These are phyloP conservation scores for Karalla daura DNA, from an alignment of 2,797 vertebrate species.

Conservation along the genomic window DNA sequence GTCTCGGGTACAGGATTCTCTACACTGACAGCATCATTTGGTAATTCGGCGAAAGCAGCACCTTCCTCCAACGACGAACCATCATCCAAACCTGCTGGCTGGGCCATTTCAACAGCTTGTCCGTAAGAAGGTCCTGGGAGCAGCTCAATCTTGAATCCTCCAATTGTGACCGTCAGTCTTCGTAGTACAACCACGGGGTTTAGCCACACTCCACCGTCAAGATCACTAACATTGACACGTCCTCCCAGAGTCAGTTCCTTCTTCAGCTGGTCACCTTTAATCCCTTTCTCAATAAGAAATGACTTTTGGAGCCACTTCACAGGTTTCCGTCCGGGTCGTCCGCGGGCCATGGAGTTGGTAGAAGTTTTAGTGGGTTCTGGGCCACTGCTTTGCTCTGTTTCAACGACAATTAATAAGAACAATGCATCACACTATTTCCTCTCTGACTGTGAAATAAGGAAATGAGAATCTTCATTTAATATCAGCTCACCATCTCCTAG, in stretches of 20 bases:
- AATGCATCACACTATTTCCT: neutral
- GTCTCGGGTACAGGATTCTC: slow-evolving; percentile 58
- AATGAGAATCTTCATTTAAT: neutral
- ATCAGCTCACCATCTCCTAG: slow-evolving; percentile 83
- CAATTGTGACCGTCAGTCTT: slow-evolving; percentile 85
- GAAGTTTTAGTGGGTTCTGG: slow-evolving; percentile 76
- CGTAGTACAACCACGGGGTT: slow-evolving; percentile 82
- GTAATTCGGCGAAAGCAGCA: slow-evolving; percentile 56
- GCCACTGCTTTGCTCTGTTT: slow-evolving; percentile 84
- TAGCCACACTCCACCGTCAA: slow-evolving; percentile 74
- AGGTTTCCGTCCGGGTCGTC: slow-evolving; percentile 79
- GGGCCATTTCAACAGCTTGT: slow-evolving; percentile 44
- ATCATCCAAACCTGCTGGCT: slow-evolving; percentile 62
- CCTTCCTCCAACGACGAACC: slow-evolving; percentile 54
- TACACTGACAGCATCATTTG: slow-evolving; percentile 49
- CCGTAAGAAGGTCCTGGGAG: slow-evolving; percentile 83
- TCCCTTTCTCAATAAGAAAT: slow-evolving; percentile 74
- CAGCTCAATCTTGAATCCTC: slow-evolving; percentile 85
- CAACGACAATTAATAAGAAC: slow-evolving; percentile 3
- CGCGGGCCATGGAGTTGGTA: slow-evolving; percentile 76
- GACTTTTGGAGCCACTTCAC: slow-evolving; percentile 79
- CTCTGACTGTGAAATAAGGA: neutral
- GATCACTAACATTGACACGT: slow-evolving; percentile 70
- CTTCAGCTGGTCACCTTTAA: slow-evolving; percentile 67
- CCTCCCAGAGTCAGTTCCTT: slow-evolving; percentile 75